These are phyloP conservation scores for Tragopan temminckii DNA, from an alignment of 2,797 vertebrate species.

Conservation along the genomic window DNA sequence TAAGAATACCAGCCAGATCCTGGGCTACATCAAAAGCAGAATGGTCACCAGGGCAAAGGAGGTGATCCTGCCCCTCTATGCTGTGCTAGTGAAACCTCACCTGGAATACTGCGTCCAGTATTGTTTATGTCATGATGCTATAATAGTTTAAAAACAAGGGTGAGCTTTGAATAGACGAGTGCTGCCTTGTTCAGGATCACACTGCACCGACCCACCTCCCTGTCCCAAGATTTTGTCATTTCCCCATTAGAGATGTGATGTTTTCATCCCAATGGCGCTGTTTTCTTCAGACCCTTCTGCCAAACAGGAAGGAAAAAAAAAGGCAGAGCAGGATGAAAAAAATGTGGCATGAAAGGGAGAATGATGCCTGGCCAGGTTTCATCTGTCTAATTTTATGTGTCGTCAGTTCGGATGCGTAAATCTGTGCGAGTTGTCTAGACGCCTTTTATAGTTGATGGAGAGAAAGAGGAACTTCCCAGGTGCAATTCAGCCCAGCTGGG, in stretches of 20 bases:
- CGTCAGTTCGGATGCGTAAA: not conserved
- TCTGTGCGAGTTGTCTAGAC: not conserved
- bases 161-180: not conserved
- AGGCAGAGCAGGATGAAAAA: not conserved
- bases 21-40: too few species aligned
- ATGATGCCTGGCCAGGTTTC: not conserved
- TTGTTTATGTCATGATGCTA: not conserved
- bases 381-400: not conserved
- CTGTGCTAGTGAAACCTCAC: too few species aligned
- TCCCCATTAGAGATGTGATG: rapidly evolving
- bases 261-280: rapidly evolving
- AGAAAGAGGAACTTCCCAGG: conserved; percentile 31
- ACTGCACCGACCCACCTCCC: not conserved
- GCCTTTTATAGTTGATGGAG: not conserved
- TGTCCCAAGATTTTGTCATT: not conserved
- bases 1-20: too few species aligned
- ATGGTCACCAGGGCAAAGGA: too few species aligned
- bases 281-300: not conserved
- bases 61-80: too few species aligned
- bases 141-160: not conserved
- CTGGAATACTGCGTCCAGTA: too few species aligned
- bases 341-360: not conserved
- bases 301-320: not conserved
- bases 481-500: conserved; percentile 45
- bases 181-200: not conserved